Evolutionary conservation across 2,888 invertebrate species (phyloP).

Genomic region (Caenorhabditis panamensis): DNA sequence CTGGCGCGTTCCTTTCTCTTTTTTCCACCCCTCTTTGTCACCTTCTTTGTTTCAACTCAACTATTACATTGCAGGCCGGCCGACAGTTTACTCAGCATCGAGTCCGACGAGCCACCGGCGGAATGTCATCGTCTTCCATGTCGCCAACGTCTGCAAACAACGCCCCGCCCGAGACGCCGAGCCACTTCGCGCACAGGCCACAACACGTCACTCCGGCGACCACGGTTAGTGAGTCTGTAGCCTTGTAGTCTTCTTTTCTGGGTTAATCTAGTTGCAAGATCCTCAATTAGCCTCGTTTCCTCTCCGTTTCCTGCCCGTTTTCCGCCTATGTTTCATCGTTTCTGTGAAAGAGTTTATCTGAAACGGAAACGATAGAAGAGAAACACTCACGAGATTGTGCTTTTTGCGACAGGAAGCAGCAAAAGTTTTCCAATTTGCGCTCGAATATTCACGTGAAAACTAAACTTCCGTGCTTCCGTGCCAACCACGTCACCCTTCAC

Average conservation of each 20-base stretch:
- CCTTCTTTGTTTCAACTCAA: neutral
- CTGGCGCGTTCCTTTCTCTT: neutral
- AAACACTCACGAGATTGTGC: no score
- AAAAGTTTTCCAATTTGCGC: no score
- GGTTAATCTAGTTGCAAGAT: constrained; percentile 35
- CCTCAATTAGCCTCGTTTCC: constrained; percentile 22
- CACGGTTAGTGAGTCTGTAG: constrained; percentile 38
- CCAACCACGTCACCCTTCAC: no score
- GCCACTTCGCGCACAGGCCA: constrained; percentile 46
- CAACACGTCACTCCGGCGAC: constrained; percentile 38
- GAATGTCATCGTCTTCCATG: constrained; percentile 11
- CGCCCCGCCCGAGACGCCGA: constrained; percentile 27
- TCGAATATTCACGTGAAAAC: neutral
- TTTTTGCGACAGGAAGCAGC: no score
- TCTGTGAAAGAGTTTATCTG: neutral
- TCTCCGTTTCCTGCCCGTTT: neutral
- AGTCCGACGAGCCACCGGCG: constrained; percentile 5
- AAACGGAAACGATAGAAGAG: neutral
- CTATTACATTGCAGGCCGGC: constrained; percentile 27
- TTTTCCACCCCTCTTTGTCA: constrained; percentile 1
- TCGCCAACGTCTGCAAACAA: constrained; percentile 20
- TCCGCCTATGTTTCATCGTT: constrained; percentile 3
- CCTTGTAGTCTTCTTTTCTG: constrained; percentile 44
- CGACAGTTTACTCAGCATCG: constrained; percentile 22
- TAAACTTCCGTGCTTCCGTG: no score